Evolutionary conservation across 2,113 vertebrate species (phyloP).

Genomic region (human): DNA sequence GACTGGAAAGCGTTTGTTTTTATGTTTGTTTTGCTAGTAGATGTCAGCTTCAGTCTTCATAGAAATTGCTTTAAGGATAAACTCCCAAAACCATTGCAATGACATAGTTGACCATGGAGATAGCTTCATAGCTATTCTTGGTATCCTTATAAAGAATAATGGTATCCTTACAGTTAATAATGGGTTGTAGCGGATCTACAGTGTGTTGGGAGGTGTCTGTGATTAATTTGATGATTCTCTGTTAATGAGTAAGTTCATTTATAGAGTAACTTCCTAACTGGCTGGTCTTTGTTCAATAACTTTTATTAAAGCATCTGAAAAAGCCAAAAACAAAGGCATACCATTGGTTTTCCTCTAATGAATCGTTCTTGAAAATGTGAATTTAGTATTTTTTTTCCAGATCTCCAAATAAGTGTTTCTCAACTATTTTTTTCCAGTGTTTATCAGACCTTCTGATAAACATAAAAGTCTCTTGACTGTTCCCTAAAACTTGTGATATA

Average conservation of each 20-base stretch:
- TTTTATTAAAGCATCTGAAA: conserved; percentile 30
- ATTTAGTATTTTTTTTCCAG: conserved; percentile 39
- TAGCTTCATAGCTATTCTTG: conserved; percentile 4
- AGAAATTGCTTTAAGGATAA: conserved; percentile 44
- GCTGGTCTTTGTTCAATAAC: neutral
- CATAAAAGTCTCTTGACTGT: neutral
- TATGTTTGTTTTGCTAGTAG: conserved; percentile 25
- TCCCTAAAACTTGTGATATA: conserved; percentile 6
- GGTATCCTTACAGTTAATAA: neutral
- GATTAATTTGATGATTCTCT: conserved; percentile 42
- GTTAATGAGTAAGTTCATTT: neutral
- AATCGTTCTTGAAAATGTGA: conserved; percentile 45
- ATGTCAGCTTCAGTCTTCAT: conserved; percentile 27
- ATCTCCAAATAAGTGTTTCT: conserved; percentile 33
- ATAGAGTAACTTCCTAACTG: neutral
- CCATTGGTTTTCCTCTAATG: conserved; percentile 9
- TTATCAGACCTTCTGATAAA: conserved; percentile 23
- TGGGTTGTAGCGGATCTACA: neutral
- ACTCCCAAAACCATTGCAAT: neutral
- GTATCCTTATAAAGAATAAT: neutral
- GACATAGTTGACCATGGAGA: conserved; percentile 4
- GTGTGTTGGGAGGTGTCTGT: neutral
- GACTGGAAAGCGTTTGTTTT: neutral
- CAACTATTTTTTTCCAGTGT: neutral
- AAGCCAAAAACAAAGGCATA: neutral